Conservation (phyloP, 35 echinoderm and acorn worm genomes). For the Chiridota heheva region DNA sequence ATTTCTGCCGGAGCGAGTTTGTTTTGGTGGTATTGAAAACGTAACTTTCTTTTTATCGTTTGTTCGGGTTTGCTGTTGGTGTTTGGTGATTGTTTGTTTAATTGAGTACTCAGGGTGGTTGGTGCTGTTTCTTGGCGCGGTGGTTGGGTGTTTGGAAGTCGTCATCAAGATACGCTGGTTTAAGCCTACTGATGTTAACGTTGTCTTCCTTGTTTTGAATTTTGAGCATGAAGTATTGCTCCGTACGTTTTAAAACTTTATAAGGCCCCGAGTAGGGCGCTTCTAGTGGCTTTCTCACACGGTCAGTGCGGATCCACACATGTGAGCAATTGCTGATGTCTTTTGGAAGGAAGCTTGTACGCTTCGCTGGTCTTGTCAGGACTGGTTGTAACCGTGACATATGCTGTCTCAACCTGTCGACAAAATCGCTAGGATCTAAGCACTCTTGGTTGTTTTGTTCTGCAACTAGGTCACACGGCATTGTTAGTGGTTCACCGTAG, state of each 20-base stretch:
- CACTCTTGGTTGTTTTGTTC: background rate
- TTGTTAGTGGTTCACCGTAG: slow-evolving; percentile 38
- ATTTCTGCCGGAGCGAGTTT: too few species aligned
- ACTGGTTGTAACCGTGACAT: background rate
- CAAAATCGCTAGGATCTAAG: background rate
- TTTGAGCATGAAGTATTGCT: background rate
- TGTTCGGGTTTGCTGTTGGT: too few species aligned
- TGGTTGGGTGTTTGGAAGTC: background rate
- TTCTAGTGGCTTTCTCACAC: background rate
- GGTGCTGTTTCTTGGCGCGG: too few species aligned
- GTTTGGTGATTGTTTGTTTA: too few species aligned
- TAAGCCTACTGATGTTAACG: background rate
- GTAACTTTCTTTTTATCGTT: too few species aligned
- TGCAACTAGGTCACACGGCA: slow-evolving; percentile 45
- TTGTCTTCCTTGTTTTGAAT: background rate
- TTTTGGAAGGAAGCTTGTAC: background rate
- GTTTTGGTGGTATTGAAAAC: too few species aligned
- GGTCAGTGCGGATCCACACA: background rate
- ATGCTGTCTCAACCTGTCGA: background rate
- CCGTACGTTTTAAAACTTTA: background rate
- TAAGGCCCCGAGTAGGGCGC: background rate
- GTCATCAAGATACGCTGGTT: background rate
- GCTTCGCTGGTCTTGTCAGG: background rate
- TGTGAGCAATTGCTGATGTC: background rate
- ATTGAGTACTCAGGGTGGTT: too few species aligned